Evolutionary conservation across 2,797 vertebrate species (phyloP), one percentile per base, ranked within the genome.

Genomic region (Urophycis tenuis): DNA sequence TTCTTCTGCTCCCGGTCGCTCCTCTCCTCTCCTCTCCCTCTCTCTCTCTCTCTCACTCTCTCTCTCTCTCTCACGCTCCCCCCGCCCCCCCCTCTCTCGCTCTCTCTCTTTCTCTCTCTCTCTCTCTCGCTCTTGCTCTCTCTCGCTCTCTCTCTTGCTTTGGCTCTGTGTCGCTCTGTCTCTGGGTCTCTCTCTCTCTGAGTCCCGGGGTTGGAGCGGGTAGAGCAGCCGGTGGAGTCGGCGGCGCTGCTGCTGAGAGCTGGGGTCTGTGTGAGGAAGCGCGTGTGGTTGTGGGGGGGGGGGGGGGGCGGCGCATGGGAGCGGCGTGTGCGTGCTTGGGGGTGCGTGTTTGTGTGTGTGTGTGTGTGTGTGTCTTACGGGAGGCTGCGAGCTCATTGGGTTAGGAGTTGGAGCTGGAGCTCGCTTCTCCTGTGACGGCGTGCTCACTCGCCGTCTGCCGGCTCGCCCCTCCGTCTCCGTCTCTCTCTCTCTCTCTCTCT

Each of bases 311-410:
- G n/a, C n/a, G n/a, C n/a, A n/a, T 36, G 73, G 15, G 80, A 60
- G 79, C 36, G 10, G 36, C 29, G 83, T 73, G 79, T 64, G 85
- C 30, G 78, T 67, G 78, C 45, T 77, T 74, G 35, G 79, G 22
- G 80, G 71, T 84, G 71, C 67, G 78, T 39, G 78, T 75, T 74
- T 32, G 74, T 82, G 81, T 35, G 73, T 31, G 73, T 64, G 83
- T 69, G 72, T 71, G 75, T 77, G 79, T 19, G 73, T 84, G 81
- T 76, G 75, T 71, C 15, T 76, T 74, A 85, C 67, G 32, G 82
- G 78, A 89, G 89, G 90, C 90, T 92, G 90, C 33, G 77, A 88
- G 90, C 91, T 91, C 92, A 92, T 92, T 90, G 90, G 90, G 82
- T 87, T 89, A 88, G 89, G 90, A 89, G 82, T 87, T 89, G 88